phyloP scores from a whole-genome alignment of 2,888 invertebrate genomes.

The Prosopocoilus inquinatus region DNA sequence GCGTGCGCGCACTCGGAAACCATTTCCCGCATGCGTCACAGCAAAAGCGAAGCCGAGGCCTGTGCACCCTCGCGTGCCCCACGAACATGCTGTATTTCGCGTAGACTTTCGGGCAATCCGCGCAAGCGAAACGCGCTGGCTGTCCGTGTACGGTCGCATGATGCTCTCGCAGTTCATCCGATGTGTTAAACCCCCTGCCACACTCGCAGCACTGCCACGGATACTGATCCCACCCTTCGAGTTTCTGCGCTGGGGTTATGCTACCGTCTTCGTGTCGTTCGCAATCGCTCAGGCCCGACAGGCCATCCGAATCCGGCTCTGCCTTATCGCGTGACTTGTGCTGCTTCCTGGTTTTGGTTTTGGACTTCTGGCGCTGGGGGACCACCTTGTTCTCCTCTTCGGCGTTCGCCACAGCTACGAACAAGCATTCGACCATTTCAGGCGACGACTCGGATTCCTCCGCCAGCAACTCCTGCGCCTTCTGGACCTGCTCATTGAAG shows the following conservation, averaged over 20 bases:
- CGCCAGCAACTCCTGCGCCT: slow-evolving; percentile 43
- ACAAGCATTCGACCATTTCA: slow-evolving; percentile 5
- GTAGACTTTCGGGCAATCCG: slow-evolving; percentile 64
- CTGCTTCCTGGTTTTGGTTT: slow-evolving; percentile 10
- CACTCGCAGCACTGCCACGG: slow-evolving; percentile 57
- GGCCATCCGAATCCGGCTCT: slow-evolving; percentile 11
- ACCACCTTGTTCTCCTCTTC: background rate
- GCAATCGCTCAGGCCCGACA: slow-evolving; percentile 20
- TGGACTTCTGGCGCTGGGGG: background rate
- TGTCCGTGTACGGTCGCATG: slow-evolving; percentile 62
- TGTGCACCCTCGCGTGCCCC: slow-evolving; percentile 63
- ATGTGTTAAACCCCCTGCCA: slow-evolving; percentile 50
- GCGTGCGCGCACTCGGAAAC: slow-evolving; percentile 50
- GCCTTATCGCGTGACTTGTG: slow-evolving; percentile 12
- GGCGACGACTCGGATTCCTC: slow-evolving; percentile 13
- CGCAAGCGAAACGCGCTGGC: slow-evolving; percentile 63
- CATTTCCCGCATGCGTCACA: slow-evolving; percentile 58
- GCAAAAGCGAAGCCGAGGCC: slow-evolving; percentile 58
- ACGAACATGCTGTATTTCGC: slow-evolving; percentile 63
- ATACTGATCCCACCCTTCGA: slow-evolving; percentile 50
- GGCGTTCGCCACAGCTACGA: slow-evolving; percentile 1
- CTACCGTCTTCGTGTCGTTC: slow-evolving; percentile 45
- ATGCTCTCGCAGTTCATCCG: slow-evolving; percentile 59
- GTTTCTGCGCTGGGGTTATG: slow-evolving; percentile 36
- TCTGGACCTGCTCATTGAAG: slow-evolving; percentile 46